Percentiles rank a stretch among this genome's conserved stretches.
These are phyloP conservation scores for Manis crassicaudata DNA, from an alignment of 2,797 vertebrate genomes.

Conservation along the genomic window DNA sequence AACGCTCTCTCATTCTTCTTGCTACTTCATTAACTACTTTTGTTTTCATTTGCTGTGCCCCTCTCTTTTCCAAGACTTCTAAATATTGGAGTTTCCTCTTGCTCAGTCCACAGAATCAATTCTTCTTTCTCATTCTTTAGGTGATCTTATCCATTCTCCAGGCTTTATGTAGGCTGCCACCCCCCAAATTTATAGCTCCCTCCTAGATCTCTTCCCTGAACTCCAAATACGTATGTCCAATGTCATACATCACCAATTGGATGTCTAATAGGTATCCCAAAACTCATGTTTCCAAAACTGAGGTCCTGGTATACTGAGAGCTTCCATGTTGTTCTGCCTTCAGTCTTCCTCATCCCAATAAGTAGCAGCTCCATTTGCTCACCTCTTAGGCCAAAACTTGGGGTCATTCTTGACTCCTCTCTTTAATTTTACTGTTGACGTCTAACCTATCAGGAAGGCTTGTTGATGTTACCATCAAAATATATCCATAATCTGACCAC, in stretches of 20 bases:
- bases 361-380: neutral
- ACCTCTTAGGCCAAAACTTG: neutral
- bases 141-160: neutral
- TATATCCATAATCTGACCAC: neutral
- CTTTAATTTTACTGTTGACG: neutral
- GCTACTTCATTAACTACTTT: neutral
- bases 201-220: neutral
- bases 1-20: neutral
- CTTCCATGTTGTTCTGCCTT: neutral
- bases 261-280: neutral
- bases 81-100: neutral
- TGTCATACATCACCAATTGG: neutral
- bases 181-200: neutral
- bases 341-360: neutral
- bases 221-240: neutral
- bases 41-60: neutral
- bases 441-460: neutral
- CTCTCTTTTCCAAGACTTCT: neutral
- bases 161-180: neutral
- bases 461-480: neutral
- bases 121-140: neutral
- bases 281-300: neutral
- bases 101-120: neutral
- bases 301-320: neutral
- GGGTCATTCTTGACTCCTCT: neutral